Percentiles rank a stretch among this genome's conserved stretches.
phyloP scores from a whole-genome alignment of 2,888 invertebrate genomes.

The Lagria hirta region DNA sequence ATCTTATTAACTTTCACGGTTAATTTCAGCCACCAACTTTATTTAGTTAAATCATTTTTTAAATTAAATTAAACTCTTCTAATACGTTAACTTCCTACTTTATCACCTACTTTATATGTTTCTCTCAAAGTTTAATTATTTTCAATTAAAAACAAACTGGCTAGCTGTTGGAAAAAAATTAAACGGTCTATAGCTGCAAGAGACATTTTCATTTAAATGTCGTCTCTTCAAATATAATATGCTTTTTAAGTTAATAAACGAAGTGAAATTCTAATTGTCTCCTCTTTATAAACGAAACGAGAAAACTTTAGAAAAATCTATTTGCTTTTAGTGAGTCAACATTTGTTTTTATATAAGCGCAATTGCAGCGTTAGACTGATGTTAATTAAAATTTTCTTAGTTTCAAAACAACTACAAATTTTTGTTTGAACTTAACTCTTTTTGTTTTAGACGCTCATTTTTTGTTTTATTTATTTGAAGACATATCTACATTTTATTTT shows the following conservation, averaged over 20 bases:
- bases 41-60: too few relatives aligned
- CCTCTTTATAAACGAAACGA: conserved; percentile 35
- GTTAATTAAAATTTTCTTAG: conserved; percentile 25
- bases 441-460: too few relatives aligned
- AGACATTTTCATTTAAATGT: conserved; percentile 33
- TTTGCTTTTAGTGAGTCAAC: conserved; percentile 15
- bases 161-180: conserved; percentile 27
- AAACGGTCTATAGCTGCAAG: conserved; percentile 31
- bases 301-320: conserved; percentile 34
- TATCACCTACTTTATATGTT: too few relatives aligned
- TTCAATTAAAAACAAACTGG: conserved; percentile 29
- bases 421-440: conserved; percentile 15
- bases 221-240: conserved; percentile 30
- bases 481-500: too few relatives aligned
- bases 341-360: conserved; percentile 10
- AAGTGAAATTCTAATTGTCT: conserved; percentile 38
- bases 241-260: conserved; percentile 35
- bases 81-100: too few relatives aligned
- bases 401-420: conserved; percentile 19
- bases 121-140: too few relatives aligned
- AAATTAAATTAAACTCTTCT: too few relatives aligned
- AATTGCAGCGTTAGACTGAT: conserved; percentile 9
- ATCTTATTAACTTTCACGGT: too few relatives aligned
- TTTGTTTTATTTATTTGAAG: too few relatives aligned
- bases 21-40: too few relatives aligned